Evolutionary conservation across 2,888 invertebrate species (phyloP), one percentile per base, ranked within the genome.

Genomic region (Palloptera scutellata): DNA sequence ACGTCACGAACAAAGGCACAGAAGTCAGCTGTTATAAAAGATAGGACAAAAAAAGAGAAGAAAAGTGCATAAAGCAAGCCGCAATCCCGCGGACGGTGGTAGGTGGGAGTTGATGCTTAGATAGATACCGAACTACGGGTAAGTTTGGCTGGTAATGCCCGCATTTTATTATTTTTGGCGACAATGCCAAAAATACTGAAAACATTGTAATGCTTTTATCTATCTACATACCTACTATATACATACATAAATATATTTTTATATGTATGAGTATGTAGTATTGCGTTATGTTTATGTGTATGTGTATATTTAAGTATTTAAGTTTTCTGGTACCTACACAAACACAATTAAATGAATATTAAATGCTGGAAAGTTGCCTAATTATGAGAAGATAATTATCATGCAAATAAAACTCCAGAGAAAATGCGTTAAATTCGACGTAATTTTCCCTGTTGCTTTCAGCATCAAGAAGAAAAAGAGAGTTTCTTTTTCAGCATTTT

Each of bases 171-270:
- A 60, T 61, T 40, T 66, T 15, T 48, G 48, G 48, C 60, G 60
- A 60, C 60, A 60, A 20, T 20, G 48, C 60, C 15, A 62, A 54
- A 55, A 41, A 15, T 8, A 17, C 51, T 52, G 17, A 71, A 69
- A 79, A 77, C 78, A 79, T 74, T 77, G 74, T 76, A 74, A 79
- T 68, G 77, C 77, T 79, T 77, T 77, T 78, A 77, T 77, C 76
- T 74, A 68, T 64, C 68, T 70, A 13, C 10, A 13, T 10, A 10
- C 10, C 13, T 45, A 12, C 11, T 45, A 45, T 1, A 51, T 62
- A 45, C 51, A 30, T 59, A 8, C 68, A 61, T 68, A 65, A 61
- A 45, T 65, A 64, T 51, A 15, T 48, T 13, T 15, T 15, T 48
- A 15, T 48, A 15, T 48, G n/a, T n/a, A 13, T 45, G 45, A 12